Base-by-base conservation (phyloP, 2,888 invertebrate species). In the Catocala nupta region DNA sequence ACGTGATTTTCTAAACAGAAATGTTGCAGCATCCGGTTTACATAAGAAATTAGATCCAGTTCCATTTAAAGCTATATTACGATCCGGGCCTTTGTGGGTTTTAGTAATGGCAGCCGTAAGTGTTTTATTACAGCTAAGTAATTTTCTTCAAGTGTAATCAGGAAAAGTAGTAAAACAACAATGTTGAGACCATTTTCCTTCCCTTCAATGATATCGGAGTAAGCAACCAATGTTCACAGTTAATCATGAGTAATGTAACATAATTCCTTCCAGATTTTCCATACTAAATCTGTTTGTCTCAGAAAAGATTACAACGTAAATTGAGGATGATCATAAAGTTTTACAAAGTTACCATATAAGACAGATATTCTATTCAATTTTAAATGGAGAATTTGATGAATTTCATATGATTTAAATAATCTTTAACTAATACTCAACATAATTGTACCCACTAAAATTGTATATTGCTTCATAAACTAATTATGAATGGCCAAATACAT, bases 51-150 rank as follows among this genome's bases (percentile, higher is more conserved):
- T 96, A 51, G 95, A 95, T 52, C 95, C 95, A 0, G 96, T 96
- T 0, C 97, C 97, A 0, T 97, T 97, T 95, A 95, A 91, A 68
- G 94, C 95, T 0, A 94, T 97, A 55, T 81, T 96, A 7, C 95
- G 95, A 16, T 97, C 96, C 4, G 83, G 91, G 5, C 96, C 96
- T 0, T 86, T 97, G 67, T 96, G 96, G 95, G 96, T 96, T 0
- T 85, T 97, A n/a, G 93, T 97, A 7, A 89, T 95, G 25, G 97
- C 97, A 53, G 96, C 97, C 73, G 94, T 94, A 82, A 94, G 95
- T 89, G 68, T 53, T 5, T 60, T 59, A 55, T 63, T 55, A 52
- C 42, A 55, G 10, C 53, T 58, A 59, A 49, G 44, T 45, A 62
- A 64, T 55, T 53, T 55, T 39, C 47, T 48, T 56, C 8, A 44